A percentile compares a stretch with the other conserved stretches of the same genome.
Conservation (phyloP, 2,888 invertebrate genomes). For the Drosophila mimica region DNA sequence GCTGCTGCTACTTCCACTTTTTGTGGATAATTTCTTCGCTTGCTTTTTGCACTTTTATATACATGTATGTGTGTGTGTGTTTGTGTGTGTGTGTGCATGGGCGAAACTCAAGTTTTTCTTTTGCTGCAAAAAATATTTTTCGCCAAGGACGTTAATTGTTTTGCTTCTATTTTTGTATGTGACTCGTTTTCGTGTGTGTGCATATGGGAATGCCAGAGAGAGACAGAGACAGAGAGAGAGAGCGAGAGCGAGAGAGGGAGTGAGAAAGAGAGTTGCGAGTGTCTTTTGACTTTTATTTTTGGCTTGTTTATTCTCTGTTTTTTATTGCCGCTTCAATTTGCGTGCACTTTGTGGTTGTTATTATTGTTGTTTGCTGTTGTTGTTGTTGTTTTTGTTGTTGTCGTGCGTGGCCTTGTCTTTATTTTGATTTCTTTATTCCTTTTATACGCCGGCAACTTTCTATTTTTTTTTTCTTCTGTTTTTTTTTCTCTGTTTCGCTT, state of each 20-base stretch:
- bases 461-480: constrained; percentile 7
- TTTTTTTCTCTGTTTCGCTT: constrained; percentile 12
- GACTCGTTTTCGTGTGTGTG: constrained; percentile 37
- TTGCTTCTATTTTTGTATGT: constrained; percentile 78
- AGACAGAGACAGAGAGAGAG: constrained; percentile 4
- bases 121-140: constrained; percentile 73
- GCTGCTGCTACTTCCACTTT: constrained; percentile 32
- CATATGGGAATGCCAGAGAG: constrained; percentile 1
- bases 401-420: constrained; percentile 75
- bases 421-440: constrained; percentile 63
- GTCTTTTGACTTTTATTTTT: constrained; percentile 77
- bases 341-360: constrained; percentile 73
- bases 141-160: constrained; percentile 82
- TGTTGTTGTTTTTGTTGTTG: constrained; percentile 32
- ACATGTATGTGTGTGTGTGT: background rate
- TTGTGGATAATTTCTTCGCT: constrained; percentile 66
- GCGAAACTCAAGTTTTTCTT: constrained; percentile 75
- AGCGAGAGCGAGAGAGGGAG: constrained; percentile 12
- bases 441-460: constrained; percentile 24
- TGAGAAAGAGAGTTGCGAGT: constrained; percentile 29
- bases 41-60: constrained; percentile 71
- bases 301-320: constrained; percentile 65
- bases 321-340: constrained; percentile 75
- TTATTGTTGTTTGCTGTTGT: constrained; percentile 32
- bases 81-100: constrained; percentile 21